These are phyloP conservation scores for Meta bourneti DNA, from an alignment of 2,888 invertebrate species.

Conservation along the genomic window DNA sequence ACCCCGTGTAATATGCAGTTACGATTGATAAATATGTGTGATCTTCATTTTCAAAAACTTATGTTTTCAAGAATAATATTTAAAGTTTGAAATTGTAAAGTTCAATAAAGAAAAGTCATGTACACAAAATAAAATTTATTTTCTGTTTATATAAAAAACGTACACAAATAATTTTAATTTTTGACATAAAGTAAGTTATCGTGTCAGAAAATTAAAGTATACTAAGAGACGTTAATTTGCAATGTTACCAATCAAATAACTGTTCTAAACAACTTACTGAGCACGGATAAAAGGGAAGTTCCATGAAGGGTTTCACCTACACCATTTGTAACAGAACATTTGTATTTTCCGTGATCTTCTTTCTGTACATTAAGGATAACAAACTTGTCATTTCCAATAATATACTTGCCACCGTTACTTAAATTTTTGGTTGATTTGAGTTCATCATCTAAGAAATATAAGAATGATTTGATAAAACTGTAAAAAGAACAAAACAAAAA, in stretches of 20 bases:
- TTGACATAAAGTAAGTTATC: too few relatives aligned
- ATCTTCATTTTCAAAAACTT: too few relatives aligned
- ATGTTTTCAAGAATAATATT: too few relatives aligned
- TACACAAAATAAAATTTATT: too few relatives aligned
- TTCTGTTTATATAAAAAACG: too few relatives aligned
- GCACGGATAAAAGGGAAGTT: constrained; percentile 49
- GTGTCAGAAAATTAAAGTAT: too few relatives aligned
- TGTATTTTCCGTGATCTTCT: constrained; percentile 66
- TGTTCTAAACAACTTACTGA: constrained; percentile 49
- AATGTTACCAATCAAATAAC: too few relatives aligned
- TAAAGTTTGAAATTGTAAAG: too few relatives aligned
- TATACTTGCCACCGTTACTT: constrained; percentile 37
- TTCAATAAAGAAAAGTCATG: too few relatives aligned
- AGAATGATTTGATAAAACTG: not conserved
- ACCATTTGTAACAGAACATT: constrained; percentile 54
- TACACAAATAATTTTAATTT: too few relatives aligned
- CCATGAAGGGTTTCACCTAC: constrained; percentile 26
- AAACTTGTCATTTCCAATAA: constrained; percentile 9
- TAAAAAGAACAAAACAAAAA: constrained; percentile 2
- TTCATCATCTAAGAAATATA: not conserved
- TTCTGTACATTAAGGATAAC: constrained; percentile 52
- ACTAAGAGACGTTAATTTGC: too few relatives aligned
- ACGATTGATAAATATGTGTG: not conserved
- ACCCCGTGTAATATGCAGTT: constrained; percentile 42
- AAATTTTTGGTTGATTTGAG: not conserved